Evolutionary conservation across 2,888 invertebrate genomes (phyloP).

Genomic region (Drosophila yooni): DNA sequence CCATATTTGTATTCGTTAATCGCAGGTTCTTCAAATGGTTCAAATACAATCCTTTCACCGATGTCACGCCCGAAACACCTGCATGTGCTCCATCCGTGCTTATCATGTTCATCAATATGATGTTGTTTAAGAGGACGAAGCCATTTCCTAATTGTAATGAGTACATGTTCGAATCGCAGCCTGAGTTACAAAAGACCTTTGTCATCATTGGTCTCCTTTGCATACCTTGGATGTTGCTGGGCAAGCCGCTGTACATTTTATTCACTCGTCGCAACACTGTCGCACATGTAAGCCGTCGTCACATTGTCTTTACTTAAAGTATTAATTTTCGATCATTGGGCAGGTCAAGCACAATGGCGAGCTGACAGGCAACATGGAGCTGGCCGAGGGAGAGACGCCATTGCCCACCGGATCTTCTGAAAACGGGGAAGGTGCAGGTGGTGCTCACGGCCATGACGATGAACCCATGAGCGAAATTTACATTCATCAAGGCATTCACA

Average conservation of each 20-base stretch:
- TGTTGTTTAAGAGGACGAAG: constrained; percentile 87
- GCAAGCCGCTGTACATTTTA: constrained; percentile 93
- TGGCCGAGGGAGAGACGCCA: constrained; percentile 85
- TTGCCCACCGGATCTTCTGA: constrained; percentile 61
- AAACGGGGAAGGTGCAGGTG: constrained; percentile 60
- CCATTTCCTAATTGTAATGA: constrained; percentile 86
- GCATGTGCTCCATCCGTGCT: constrained; percentile 91
- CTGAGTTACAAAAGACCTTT: constrained; percentile 90
- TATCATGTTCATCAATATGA: constrained; percentile 93
- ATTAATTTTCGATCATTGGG: background rate
- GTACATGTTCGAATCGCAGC: constrained; percentile 90
- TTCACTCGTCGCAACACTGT: constrained; percentile 72
- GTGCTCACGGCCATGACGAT: constrained; percentile 85
- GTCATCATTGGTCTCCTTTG: constrained; percentile 93
- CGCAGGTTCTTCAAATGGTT: constrained; percentile 93
- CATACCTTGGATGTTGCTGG: constrained; percentile 97
- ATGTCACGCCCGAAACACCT: constrained; percentile 83
- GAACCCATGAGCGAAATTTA: constrained; percentile 93
- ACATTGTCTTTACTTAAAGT: background rate
- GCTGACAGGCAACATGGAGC: constrained; percentile 89
- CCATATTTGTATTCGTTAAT: background rate
- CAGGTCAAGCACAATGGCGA: constrained; percentile 86
- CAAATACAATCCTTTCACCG: constrained; percentile 87
- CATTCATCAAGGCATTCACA: constrained; percentile 97
- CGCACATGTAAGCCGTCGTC: constrained; percentile 67